Base-by-base conservation (phyloP, 92 coral and sea anemone species). In the Pocillopora grandis region DNA sequence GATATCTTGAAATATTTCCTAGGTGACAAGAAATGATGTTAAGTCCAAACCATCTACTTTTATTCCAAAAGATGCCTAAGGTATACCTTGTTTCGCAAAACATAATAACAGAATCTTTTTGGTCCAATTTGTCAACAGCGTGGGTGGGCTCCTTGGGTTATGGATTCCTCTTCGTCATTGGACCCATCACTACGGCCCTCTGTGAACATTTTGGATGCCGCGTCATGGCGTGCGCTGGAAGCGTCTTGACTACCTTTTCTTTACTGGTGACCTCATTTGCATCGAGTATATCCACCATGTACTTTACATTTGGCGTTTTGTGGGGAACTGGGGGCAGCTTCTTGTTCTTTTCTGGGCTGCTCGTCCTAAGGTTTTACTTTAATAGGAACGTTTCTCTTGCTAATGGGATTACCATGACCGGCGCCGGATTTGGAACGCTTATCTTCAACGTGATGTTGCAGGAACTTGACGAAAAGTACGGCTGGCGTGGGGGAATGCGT, bases 261-360 rank as follows among this genome's bases (percentile, higher is more conserved):
- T 88, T 92, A 66, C 75, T 94, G 2, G 71, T 84, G 67, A 87
- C 98, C 17, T 94, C 98, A 62, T 94, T 81, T 33, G 95, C 95
- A 13, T 66, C 88, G 35, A 94, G 82, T 49, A 76, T 94, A 61
- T 79, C 92, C 65, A 84, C 81, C 56, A 85, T 94, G 89, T 94
- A 89, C 88, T 81, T 94, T 67, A 94, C 98, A 56, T 94, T 94
- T 80, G 90, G 98, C 62, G 76, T 94, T 61, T 80, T 92, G 35
- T 94, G 98, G 98, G 92, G 98, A 37, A 84, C 90, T 72, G 98
- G 98, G 56, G 93, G 93, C 14, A 92, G 98, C 42, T 85, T 94
- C 59, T 58, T 91, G 19, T 94, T 89, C 85, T 92, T 94, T 56
- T 88, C 98, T 23, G 84, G 93, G 55, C 49, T 94, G 20, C 89